Evolutionary conservation across 1,140 invertebrate genomes (phyloP).

Genomic region (Diuraphis noxia): DNA sequence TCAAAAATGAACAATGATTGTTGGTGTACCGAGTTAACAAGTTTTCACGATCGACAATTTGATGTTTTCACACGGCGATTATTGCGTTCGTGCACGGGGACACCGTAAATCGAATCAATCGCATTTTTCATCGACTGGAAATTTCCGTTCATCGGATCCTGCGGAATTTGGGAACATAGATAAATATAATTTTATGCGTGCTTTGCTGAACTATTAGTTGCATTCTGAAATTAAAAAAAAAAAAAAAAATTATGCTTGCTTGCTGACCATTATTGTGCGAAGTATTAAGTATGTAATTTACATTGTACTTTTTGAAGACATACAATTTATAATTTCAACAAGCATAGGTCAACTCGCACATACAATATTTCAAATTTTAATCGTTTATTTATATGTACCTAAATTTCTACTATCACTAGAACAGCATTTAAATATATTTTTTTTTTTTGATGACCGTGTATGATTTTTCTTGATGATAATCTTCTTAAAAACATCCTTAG

Average conservation of each 20-base stretch:
- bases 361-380: not conserved
- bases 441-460: not conserved
- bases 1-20: slow-evolving; percentile 13
- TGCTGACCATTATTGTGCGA: not conserved
- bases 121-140: not conserved
- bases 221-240: too few species aligned
- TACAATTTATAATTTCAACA: too few species aligned
- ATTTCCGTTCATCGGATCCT: not conserved
- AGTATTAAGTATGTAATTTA: not conserved
- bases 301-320: too few species aligned
- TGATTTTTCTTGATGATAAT: not conserved
- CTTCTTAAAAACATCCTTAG: not conserved
- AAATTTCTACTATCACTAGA: too few species aligned
- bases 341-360: too few species aligned
- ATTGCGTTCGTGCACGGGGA: not conserved
- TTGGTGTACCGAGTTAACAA: not conserved
- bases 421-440: too few species aligned
- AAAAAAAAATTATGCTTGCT: too few species aligned
- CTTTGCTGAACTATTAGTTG: too few species aligned
- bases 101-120: not conserved
- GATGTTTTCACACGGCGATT: slow-evolving; percentile 23
- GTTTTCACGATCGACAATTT: not conserved
- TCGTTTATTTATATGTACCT: not conserved
- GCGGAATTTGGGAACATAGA: not conserved
- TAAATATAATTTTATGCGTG: not conserved